These are phyloP conservation scores for Platygyra sinensis DNA, from an alignment of 64 coral and sea anemone species.

Conservation along the genomic window DNA sequence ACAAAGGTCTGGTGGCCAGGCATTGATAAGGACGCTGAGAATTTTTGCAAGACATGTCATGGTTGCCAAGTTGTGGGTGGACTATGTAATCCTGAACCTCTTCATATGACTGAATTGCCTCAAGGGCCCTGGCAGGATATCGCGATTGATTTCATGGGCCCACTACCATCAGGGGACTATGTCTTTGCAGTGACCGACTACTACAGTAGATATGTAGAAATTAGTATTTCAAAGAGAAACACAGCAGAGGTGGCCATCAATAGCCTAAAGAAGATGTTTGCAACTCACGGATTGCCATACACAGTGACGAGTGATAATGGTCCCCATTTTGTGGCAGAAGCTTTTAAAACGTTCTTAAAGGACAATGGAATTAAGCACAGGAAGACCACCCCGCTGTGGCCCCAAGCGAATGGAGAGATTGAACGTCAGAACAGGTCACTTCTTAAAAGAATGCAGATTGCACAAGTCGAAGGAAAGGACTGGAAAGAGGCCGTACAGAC, in stretches of 20 bases:
- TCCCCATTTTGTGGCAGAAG: neutral
- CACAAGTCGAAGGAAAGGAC: no score
- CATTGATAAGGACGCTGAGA: neutral
- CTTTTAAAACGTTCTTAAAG: neutral
- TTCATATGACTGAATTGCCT: conserved; percentile 1
- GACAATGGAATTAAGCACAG: no score
- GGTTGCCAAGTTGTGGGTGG: neutral
- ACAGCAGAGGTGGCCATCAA: neutral
- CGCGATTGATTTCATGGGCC: conserved; percentile 14
- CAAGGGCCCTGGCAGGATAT: neutral
- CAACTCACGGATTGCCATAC: neutral
- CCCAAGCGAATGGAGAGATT: no score
- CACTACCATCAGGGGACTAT: conserved; percentile 9
- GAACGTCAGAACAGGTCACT: no score
- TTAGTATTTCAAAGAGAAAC: neutral
- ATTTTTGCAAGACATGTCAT: neutral
- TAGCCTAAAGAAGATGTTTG: no score
- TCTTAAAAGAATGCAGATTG: no score
- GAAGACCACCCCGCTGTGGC: no score
- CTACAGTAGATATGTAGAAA: conserved; percentile 29
- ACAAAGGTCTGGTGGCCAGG: neutral
- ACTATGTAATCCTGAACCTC: conserved; percentile 9
- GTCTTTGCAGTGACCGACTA: conserved; percentile 32
- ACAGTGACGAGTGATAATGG: neutral
- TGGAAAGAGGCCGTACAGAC: no score